Conservation (phyloP, 2,113 vertebrate species). For the Marmota flaviventris region DNA sequence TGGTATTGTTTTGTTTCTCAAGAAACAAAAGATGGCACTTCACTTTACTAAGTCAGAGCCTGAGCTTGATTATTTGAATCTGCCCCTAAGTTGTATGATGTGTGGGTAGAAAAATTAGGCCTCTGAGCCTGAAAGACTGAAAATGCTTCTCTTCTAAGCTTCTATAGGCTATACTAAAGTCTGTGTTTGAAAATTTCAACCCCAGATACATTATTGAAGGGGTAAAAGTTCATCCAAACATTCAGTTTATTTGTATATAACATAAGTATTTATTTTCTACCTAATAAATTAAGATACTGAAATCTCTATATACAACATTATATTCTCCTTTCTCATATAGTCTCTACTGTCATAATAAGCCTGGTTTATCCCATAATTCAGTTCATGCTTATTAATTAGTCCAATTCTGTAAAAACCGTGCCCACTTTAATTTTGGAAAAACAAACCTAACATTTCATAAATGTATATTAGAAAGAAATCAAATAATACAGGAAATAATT, state of each 20-base stretch:
- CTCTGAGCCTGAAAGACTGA: not conserved
- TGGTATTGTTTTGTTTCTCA: constrained; percentile 32
- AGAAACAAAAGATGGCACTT: not conserved
- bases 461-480: not conserved
- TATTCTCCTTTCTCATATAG: not conserved
- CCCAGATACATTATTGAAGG: not conserved
- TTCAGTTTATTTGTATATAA: not conserved
- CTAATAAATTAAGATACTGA: not conserved
- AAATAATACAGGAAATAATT: constrained; percentile 5
- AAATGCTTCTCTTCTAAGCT: not conserved
- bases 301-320: not conserved
- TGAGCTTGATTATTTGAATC: not conserved
- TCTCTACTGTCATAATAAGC: not conserved
- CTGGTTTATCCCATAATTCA: not conserved
- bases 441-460: constrained; percentile 25
- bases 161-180: not conserved
- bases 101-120: not conserved
- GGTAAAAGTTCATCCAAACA: not conserved
- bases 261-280: not conserved
- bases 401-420: constrained; percentile 25
- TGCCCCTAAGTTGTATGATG: not conserved
- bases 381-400: not conserved
- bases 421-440: constrained; percentile 2
- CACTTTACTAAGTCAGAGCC: constrained; percentile 8
- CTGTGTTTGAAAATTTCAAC: constrained; percentile 30